A percentile compares a stretch with the other conserved stretches of the same genome.
These are phyloP conservation scores for Crotalus viridis DNA, from an alignment of 2,113 vertebrate species.

Conservation along the genomic window DNA sequence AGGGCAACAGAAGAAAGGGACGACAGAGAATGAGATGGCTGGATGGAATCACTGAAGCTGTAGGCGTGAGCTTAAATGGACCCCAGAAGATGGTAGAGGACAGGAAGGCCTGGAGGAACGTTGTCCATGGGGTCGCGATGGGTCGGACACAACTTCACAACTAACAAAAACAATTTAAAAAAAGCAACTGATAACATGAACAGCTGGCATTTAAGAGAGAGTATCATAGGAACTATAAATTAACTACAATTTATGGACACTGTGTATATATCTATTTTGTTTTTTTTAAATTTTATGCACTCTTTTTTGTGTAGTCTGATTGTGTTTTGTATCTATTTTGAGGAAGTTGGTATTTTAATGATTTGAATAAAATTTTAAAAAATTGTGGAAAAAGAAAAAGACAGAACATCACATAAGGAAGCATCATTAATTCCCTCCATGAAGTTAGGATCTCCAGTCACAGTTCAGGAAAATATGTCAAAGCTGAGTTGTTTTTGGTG, in stretches of 20 bases:
- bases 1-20: no score
- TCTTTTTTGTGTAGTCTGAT: background rate
- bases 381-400: background rate
- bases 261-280: background rate
- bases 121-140: no score
- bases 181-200: conserved; percentile 36
- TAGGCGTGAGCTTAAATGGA: no score
- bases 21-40: no score
- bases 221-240: background rate
- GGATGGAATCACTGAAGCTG: no score
- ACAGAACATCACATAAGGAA: conserved; percentile 29
- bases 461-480: conserved; percentile 34
- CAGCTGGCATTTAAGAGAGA: conserved; percentile 16
- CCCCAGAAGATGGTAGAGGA: no score
- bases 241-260: background rate
- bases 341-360: background rate
- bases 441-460: conserved; percentile 39
- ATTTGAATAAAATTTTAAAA: background rate
- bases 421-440: conserved; percentile 47
- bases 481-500: conserved; percentile 7
- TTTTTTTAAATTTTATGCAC: background rate
- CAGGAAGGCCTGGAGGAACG: no score
- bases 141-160: no score
- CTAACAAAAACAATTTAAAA: background rate
- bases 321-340: background rate